Evolutionary conservation across 2,888 invertebrate genomes (phyloP).

Genomic region (Spisula subtruncata): DNA sequence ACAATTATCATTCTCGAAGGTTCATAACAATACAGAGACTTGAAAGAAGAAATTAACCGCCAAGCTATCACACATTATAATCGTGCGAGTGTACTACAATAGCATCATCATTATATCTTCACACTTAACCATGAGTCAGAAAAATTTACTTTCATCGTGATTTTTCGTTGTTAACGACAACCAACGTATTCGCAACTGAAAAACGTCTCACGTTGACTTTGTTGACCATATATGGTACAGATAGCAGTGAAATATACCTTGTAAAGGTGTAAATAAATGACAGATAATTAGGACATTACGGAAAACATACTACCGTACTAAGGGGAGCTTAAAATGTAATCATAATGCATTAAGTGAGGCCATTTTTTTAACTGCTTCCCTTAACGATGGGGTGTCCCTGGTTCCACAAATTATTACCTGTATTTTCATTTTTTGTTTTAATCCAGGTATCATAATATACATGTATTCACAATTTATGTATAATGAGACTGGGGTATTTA

Average conservation of each 20-base stretch:
- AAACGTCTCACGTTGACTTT: background rate
- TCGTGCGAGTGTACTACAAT: background rate
- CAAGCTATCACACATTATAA: background rate
- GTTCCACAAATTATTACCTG: too few species aligned
- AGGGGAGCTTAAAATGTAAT: background rate
- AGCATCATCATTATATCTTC: background rate
- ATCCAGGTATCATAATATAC: too few species aligned
- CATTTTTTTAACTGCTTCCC: too few species aligned
- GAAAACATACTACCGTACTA: background rate
- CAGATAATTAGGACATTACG: background rate
- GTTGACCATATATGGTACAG: slow-evolving; percentile 20
- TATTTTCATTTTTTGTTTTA: too few species aligned
- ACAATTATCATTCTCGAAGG: background rate
- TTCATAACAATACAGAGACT: background rate
- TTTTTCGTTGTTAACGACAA: background rate
- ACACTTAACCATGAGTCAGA: background rate
- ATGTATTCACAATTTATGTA: too few species aligned
- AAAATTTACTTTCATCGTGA: slow-evolving; percentile 4
- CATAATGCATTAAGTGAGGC: background rate
- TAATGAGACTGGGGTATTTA: too few species aligned
- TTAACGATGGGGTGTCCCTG: too few species aligned
- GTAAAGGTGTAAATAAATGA: background rate
- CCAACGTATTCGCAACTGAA: slow-evolving; percentile 1
- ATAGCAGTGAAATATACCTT: background rate
- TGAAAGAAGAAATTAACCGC: background rate